phyloP scores from a whole-genome alignment of 2,888 invertebrate genomes.

The Cryptosula pallasiana region DNA sequence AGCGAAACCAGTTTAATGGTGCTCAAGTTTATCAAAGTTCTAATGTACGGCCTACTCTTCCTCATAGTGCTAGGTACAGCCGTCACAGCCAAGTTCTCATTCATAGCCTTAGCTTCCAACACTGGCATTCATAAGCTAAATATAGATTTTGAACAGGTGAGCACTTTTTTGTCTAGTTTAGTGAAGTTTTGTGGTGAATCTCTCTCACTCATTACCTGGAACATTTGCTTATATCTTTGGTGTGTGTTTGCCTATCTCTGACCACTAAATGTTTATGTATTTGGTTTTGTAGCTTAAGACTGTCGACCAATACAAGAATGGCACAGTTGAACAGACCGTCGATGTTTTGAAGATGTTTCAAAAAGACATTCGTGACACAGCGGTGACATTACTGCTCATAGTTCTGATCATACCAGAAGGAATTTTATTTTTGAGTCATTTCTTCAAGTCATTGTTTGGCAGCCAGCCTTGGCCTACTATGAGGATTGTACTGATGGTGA shows the following conservation, averaged over 20 bases:
- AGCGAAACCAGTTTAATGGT: conserved; percentile 35
- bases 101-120: conserved; percentile 12
- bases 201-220: background rate
- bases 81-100: conserved; percentile 15
- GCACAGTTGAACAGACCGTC: background rate
- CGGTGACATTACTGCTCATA: conserved; percentile 63
- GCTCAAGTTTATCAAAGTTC: conserved; percentile 30
- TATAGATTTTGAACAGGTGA: background rate
- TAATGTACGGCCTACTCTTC: conserved; percentile 19
- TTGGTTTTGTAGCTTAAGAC: background rate
- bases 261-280: background rate
- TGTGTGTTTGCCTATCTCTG: too few relatives aligned
- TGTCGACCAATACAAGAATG: background rate
- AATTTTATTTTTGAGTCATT: conserved; percentile 67
- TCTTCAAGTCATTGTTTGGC: conserved; percentile 41
- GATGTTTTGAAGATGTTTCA: background rate
- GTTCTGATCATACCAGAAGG: conserved; percentile 83
- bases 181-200: too few relatives aligned
- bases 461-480: conserved; percentile 40
- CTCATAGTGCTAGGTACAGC: conserved; percentile 8
- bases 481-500: conserved; percentile 34
- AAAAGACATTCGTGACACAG: conserved; percentile 28
- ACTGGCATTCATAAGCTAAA: conserved; percentile 10
- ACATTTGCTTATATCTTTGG: background rate
- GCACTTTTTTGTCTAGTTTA: too few relatives aligned